Conservation (phyloP, 2,797 vertebrate species). For the Myripristis murdjan region DNA sequence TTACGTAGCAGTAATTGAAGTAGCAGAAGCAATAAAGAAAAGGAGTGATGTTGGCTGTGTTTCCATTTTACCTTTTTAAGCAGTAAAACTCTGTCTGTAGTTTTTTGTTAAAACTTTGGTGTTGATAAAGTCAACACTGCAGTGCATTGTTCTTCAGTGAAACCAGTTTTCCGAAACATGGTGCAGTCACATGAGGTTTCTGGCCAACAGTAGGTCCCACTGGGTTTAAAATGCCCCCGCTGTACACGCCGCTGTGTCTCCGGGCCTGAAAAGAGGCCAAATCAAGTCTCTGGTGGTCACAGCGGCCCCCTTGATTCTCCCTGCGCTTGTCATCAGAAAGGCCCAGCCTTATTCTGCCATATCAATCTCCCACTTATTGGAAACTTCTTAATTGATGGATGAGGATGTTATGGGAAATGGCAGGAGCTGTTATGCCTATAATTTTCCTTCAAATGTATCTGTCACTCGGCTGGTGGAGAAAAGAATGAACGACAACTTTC, state of each 20-base stretch:
- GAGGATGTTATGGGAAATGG: slow-evolving; percentile 91
- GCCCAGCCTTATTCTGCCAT: slow-evolving; percentile 83
- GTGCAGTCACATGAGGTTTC: slow-evolving; percentile 18
- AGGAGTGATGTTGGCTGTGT: no score
- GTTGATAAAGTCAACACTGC: slow-evolving; percentile 14
- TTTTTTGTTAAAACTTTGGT: no score
- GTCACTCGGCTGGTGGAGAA: slow-evolving; percentile 87
- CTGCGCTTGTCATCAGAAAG: slow-evolving; percentile 67
- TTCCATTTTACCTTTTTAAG: no score
- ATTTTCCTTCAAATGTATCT: slow-evolving; percentile 92
- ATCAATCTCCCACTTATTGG: slow-evolving; percentile 85
- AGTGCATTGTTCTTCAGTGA: not conserved
- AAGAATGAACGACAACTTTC: slow-evolving; percentile 71
- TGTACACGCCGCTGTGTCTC: slow-evolving; percentile 59
- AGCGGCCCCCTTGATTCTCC: slow-evolving; percentile 40
- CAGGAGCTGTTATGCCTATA: slow-evolving; percentile 90
- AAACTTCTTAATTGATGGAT: slow-evolving; percentile 93
- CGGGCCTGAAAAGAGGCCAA: slow-evolving; percentile 32
- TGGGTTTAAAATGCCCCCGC: slow-evolving; percentile 46
- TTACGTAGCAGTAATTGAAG: no score
- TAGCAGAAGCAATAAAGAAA: no score
- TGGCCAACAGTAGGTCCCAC: slow-evolving; percentile 36
- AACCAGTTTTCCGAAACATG: no score
- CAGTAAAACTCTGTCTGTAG: no score
- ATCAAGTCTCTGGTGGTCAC: slow-evolving; percentile 9